Conservation (phyloP, 2,797 vertebrate species). For the Eurystomus glaucurus region DNA sequence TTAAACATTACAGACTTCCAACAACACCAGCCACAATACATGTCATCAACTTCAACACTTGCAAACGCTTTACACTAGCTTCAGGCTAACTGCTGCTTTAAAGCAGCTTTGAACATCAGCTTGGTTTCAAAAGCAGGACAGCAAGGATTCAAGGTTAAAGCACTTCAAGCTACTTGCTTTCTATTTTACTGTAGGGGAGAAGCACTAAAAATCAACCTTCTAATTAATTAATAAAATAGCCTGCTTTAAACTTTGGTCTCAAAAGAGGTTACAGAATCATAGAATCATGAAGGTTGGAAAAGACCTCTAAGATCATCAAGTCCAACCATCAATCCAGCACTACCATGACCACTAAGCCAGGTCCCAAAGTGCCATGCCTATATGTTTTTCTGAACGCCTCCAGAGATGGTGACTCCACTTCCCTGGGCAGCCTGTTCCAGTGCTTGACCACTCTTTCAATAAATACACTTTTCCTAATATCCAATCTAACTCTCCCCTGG, state of each 20-base stretch:
- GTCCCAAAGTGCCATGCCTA: too few relatives aligned
- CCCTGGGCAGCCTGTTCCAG: too few relatives aligned
- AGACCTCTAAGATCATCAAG: too few relatives aligned
- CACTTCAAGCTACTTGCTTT: neutral
- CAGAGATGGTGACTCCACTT: too few relatives aligned
- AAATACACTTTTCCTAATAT: too few relatives aligned
- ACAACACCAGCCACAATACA: conserved; percentile 41
- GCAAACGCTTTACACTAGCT: conserved; percentile 38
- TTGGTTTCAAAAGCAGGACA: neutral
- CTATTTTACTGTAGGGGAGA: neutral
- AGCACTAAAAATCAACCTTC: neutral
- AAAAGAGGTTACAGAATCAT: neutral
- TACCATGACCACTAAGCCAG: too few relatives aligned
- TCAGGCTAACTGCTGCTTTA: neutral
- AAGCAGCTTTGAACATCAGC: neutral
- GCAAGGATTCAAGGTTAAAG: neutral
- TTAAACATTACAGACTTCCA: conserved; percentile 60
- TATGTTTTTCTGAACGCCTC: too few relatives aligned
- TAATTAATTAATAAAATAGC: neutral
- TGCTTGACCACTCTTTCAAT: too few relatives aligned
- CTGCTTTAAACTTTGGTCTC: neutral
- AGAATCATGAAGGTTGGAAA: too few relatives aligned
- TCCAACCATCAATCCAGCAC: too few relatives aligned
- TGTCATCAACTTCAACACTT: conserved; percentile 34
- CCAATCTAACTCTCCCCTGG: too few relatives aligned